Evolutionary conservation across 2,113 vertebrate genomes (phyloP).

Genomic region (Agapornis roseicollis): DNA sequence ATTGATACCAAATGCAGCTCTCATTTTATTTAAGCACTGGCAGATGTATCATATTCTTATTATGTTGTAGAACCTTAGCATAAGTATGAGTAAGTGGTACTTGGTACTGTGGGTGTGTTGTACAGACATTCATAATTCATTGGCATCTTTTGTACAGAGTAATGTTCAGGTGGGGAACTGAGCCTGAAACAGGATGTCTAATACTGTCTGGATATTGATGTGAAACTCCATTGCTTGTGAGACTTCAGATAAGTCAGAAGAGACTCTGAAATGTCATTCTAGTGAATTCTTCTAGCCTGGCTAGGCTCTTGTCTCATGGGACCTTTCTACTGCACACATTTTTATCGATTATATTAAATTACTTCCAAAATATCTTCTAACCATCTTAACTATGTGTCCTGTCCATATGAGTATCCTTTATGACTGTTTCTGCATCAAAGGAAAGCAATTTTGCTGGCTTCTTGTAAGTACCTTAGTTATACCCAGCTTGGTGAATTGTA

Average conservation of each 20-base stretch:
- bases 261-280: not conserved
- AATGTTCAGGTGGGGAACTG: not conserved
- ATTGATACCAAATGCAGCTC: conserved; percentile 16
- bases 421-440: not conserved
- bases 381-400: not conserved
- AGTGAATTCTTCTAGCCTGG: not conserved
- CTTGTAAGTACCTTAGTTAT: not conserved
- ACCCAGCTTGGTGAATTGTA: not conserved
- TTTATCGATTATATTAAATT: not conserved
- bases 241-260: not conserved
- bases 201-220: not conserved
- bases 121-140: not conserved
- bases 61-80: not conserved
- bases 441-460: not conserved
- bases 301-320: not conserved
- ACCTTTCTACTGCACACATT: not conserved
- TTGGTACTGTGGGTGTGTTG: not conserved
- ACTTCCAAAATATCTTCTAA: not conserved
- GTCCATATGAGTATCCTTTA: not conserved
- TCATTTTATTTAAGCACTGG: conserved; percentile 13
- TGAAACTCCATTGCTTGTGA: not conserved
- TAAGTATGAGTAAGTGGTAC: not conserved
- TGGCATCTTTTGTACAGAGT: not conserved
- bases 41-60: conserved; percentile 37
- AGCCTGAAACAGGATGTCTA: not conserved